Percentiles rank a stretch among this genome's conserved stretches.
Conservation (phyloP, 1,140 invertebrate genomes). For the Antheraea pernyi region DNA sequence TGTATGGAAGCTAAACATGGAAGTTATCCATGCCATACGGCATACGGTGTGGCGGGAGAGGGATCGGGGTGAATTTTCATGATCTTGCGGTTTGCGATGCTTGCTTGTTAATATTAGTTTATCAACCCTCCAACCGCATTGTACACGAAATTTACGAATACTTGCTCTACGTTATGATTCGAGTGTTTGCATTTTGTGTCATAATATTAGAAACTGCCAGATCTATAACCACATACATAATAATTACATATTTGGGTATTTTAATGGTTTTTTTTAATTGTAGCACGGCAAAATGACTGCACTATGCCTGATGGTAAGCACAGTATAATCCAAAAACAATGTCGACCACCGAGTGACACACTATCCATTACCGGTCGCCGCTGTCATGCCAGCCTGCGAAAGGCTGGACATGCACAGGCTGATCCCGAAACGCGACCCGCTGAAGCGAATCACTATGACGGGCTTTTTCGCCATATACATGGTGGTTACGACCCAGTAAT, state of each 20-base stretch:
- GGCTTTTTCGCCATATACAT: no score
- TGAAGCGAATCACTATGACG: no score
- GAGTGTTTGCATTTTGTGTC: neutral
- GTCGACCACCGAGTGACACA: no score
- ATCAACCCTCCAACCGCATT: conserved; percentile 56
- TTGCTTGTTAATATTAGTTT: conserved; percentile 72
- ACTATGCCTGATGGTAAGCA: no score
- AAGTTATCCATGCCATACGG: conserved; percentile 59
- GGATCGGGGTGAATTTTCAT: conserved; percentile 69
- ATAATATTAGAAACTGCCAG: neutral
- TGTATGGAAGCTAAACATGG: conserved; percentile 63
- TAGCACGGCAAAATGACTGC: no score
- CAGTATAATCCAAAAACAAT: no score
- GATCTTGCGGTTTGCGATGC: conserved; percentile 71
- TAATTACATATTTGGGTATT: neutral
- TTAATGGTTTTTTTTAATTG: no score
- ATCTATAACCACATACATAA: neutral
- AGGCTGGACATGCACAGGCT: no score
- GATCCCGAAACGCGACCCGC: no score
- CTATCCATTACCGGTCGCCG: no score
- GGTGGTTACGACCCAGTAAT: no score
- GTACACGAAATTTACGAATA: conserved; percentile 55
- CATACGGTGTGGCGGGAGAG: conserved; percentile 28
- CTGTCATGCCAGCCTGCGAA: no score
- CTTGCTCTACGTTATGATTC: neutral